Conservation (phyloP, 2,888 invertebrate genomes). For the Gasteruption jaculator region DNA sequence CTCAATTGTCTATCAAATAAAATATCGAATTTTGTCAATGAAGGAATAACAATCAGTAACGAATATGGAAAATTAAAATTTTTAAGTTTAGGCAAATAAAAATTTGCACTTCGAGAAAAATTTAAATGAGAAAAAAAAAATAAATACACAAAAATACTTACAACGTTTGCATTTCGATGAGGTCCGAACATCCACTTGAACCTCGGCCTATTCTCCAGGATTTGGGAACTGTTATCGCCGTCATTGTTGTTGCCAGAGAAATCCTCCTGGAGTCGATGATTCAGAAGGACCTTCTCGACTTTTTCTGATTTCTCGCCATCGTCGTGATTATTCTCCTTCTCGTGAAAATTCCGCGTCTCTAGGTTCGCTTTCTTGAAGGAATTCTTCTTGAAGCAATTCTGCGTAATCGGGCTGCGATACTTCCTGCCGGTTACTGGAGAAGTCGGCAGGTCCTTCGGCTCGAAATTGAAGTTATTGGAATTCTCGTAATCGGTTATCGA, state of each 20-base stretch:
- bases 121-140: conserved; percentile 8
- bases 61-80: neutral
- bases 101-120: conserved; percentile 4
- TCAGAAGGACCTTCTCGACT: too few species aligned
- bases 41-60: too few species aligned
- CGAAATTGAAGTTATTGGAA: conserved; percentile 21
- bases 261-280: conserved; percentile 18
- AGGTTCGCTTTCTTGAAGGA: too few species aligned
- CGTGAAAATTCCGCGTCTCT: too few species aligned
- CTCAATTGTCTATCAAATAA: too few species aligned
- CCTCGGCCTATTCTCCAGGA: conserved; percentile 36
- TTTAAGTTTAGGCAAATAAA: neutral
- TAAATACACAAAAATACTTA: conserved; percentile 10
- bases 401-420: conserved; percentile 38
- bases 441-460: conserved; percentile 37
- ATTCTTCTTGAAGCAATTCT: too few species aligned
- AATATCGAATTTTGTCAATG: too few species aligned
- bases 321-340: too few species aligned
- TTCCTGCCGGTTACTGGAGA: conserved; percentile 45
- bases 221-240: conserved; percentile 16
- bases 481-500: conserved; percentile 29
- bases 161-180: conserved; percentile 55
- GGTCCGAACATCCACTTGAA: conserved; percentile 56
- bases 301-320: too few species aligned
- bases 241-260: conserved; percentile 14